Base-by-base conservation (phyloP, 2,797 vertebrate genomes). In the Rhinogobio ventralis region DNA sequence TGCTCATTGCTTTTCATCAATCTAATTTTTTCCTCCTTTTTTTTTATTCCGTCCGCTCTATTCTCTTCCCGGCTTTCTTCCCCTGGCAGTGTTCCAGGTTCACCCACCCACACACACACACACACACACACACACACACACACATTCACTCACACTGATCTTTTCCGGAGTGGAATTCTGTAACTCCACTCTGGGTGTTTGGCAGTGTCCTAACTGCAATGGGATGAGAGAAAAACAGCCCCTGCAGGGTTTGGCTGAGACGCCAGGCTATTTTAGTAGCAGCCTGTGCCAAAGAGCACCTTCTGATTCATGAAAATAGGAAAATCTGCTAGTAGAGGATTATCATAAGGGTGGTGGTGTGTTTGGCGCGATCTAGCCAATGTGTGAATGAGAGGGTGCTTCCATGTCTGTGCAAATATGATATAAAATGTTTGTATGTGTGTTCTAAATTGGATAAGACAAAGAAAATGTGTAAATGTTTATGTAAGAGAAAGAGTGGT, bases 141-240 rank as follows among this genome's bases (percentile, higher is more conserved):
- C 71, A 83, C 36, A 68, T 23, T 42, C 74, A 68, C 64, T 79
- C 81, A 62, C 79, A 36, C 77, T 80, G 84, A 87, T 84, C 76
- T 77, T 79, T 85, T 85, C 73, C 85, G 81, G 81, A 64, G 73
- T 81, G 72, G 72, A 76, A 87, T 86, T 85, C 78, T 84, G 85
- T 85, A 42, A 73, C 81, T 86, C 74, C 66, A 55, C 9, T 15
- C 60, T 62, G 75, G 23, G 68, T 42, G 19, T 71, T 17, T 45
- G 55, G 82, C 75, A 51, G n/a, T 81, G 30, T 84, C 78, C 73
- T 49, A 81, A 62, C 64, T 83, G 33, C 86, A 87, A 72, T 79
- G 53, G 73, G 87, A 84, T 39, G 83, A 80, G 86, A 79, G 84
- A 82, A 87, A 45, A 73, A 85, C 76, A 57, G 82, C 72, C 60